Base-by-base conservation (phyloP, 2,797 vertebrate genomes). In the Thamnophis elegans region DNA sequence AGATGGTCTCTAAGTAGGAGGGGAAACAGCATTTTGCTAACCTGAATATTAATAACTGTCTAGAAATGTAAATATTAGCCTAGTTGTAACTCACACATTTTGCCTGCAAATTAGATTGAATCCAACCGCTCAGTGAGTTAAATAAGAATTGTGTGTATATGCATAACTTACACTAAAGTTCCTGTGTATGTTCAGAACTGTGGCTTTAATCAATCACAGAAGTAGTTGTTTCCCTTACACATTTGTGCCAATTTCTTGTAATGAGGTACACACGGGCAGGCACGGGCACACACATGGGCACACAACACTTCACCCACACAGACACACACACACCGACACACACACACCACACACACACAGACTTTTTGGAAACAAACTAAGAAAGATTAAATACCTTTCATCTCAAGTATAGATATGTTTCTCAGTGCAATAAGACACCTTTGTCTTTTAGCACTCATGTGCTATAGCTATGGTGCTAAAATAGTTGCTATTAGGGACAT, bases 41-140 rank as follows among this genome's bases (percentile, higher is more conserved):
- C 36, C 9, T 20, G 32, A 47, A 8, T 32, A 62, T 89, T 92
- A 89, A 91, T 32, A 89, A 92, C 56, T 73, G 54, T 73, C 58
- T 60, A 92, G 54, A 73, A 88, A 92, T 60, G 54, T 86, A 92
- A 88, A 73, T 55, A 89, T 90, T 88, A 90, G 92, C 58, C 32
- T 90, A 85, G 22, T 68, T 88, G 90, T 85, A 88, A 32, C 14
- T 47, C 51, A 42, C n/a, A 32, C 10, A 16, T 51, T 85, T 78
- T 87, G 56, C 86, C 82, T 85, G 85, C 51, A 55, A 56, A 90
- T 87, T 59, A 54, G 68, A 91, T 88, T 82, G 88, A 51, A 58
- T 58, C 32, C 12, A n/a, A 2, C 32, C 82, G 25, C 47, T 78
- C 16, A 62, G 55, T 36, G 65, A 62, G 65, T 91, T 62, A 28